Conservation (phyloP, 2,888 invertebrate genomes). For the Carcina quercana region DNA sequence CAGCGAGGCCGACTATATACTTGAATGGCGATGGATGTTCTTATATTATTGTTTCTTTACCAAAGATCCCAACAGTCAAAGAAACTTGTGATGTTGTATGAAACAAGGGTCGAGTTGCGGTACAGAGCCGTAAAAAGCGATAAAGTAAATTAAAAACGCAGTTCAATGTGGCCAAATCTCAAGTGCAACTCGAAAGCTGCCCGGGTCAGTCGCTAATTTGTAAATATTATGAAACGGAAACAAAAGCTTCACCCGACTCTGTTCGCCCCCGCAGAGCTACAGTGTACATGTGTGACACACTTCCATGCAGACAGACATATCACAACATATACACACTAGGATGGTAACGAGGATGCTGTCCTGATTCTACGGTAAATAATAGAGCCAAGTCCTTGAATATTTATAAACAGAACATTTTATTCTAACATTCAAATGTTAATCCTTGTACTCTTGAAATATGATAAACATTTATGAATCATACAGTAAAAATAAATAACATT, state of each 20-base stretch:
- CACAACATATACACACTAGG: background rate
- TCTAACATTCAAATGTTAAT: no score
- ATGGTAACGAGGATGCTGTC: no score
- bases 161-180: conserved; percentile 3
- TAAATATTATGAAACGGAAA: conserved; percentile 48
- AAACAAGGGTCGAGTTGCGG: background rate
- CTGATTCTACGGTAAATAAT: no score
- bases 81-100: background rate
- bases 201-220: conserved; percentile 29
- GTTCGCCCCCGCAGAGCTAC: conserved; percentile 21
- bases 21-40: no score
- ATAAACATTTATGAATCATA: no score
- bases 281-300: conserved; percentile 4
- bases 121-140: background rate
- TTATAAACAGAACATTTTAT: no score
- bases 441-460: no score
- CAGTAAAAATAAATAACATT: no score
- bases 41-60: no score
- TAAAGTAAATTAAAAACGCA: background rate
- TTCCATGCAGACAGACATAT: background rate
- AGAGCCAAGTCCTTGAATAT: no score
- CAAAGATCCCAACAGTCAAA: no score
- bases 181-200: conserved; percentile 5
- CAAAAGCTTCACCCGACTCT: conserved; percentile 32
- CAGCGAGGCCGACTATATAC: no score